Evolutionary conservation across 2,888 invertebrate species (phyloP), one percentile per base, ranked within the genome.

Genomic region (Drosophila yooni): DNA sequence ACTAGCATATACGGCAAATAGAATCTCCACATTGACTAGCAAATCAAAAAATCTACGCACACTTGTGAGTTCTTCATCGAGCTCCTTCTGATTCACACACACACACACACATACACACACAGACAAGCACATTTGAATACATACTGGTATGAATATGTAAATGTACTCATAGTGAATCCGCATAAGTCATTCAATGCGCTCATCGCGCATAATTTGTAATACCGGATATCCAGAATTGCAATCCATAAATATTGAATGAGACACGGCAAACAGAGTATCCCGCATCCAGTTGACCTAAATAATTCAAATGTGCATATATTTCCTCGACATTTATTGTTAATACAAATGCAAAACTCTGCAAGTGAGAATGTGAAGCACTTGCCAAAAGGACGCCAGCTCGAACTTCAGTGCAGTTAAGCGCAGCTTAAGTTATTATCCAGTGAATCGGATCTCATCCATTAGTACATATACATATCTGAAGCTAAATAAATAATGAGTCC

Each of bases 211-310:
- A 80, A 76, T 76, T 80, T 72, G 80, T 64, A 74, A 72, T 70
- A 53, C 74, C 80, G 81, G 83, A 82, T 72, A 61, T 82, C 83
- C 83, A 72, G 83, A 63, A 43, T 52, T 78, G 77, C 66, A 68
- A 72, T 61, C 83, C 74, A 79, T 81, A 73, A 81, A 81, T 81
- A 76, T 68, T 76, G 64, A 64, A 81, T 73, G 61, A 48, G 64
- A 51, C 46, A 38, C 48, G 31, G 38, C 51, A 51, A 52, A 51
- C 58, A 56, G 46, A 31, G 33, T 38, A 33, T 52, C 27, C 33
- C 56, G 48, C 57, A 60, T 36, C 38, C 36, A 52, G 25, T 31
- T 46, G 48, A 40, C 27, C 27, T 18, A 33, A 56, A 36, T 69
- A 64, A 69, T 38, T 73, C 38, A 76, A 76, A 61, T 78, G 74